These are phyloP conservation scores for Papilio glaucus DNA, from an alignment of 1,140 invertebrate genomes.

Conservation along the genomic window DNA sequence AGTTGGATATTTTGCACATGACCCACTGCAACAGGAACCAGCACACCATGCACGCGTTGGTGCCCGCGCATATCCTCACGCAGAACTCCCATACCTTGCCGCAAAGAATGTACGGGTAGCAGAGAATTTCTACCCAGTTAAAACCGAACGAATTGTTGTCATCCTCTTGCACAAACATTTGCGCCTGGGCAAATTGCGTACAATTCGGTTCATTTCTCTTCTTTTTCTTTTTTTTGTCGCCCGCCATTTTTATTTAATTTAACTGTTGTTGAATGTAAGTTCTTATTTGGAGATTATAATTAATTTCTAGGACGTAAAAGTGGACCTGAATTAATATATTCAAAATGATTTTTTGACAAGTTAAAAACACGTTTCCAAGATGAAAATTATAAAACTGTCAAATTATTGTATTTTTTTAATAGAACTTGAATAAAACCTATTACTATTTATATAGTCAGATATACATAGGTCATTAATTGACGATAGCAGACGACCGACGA, in stretches of 20 bases:
- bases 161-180: slow-evolving; percentile 59
- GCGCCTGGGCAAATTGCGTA: slow-evolving; percentile 41
- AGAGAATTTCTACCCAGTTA: slow-evolving; percentile 76
- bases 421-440: not conserved
- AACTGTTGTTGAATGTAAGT: not conserved
- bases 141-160: slow-evolving; percentile 63
- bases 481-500: no score
- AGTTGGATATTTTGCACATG: slow-evolving; percentile 64
- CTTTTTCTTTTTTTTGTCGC: slow-evolving; percentile 48
- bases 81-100: slow-evolving; percentile 67
- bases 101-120: slow-evolving; percentile 74
- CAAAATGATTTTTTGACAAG: not conserved
- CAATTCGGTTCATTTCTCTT: slow-evolving; percentile 44
- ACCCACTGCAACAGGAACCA: slow-evolving; percentile 75
- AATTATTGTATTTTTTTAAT: not conserved
- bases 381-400: not conserved
- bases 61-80: slow-evolving; percentile 62
- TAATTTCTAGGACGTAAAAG: not conserved
- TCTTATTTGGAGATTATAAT: not conserved
- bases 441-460: no score
- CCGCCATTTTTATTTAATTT: slow-evolving; percentile 46
- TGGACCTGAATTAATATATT: not conserved
- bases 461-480: no score
- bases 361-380: not conserved
- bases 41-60: slow-evolving; percentile 71